Evolutionary conservation across 1,140 invertebrate species (phyloP), one percentile per base, ranked within the genome.

Genomic region (Drosophila ambigua): DNA sequence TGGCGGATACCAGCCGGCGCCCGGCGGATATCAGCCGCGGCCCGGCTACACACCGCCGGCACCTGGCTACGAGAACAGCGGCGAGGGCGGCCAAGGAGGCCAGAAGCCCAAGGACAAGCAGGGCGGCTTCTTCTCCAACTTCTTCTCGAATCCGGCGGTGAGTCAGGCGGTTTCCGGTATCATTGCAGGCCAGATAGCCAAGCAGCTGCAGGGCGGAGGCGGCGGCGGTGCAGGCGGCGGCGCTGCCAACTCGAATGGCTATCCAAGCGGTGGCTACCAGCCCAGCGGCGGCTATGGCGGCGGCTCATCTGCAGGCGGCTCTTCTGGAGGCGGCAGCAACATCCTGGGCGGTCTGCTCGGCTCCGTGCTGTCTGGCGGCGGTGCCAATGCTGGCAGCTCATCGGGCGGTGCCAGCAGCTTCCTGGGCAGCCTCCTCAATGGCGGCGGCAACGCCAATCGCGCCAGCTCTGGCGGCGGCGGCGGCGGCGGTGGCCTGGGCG

Each of bases 111-210:
- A 90, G 51, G 90, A 91, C 48, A 91, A 91, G 48, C 77, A 91
- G 62, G 90, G 90, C 62, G 87, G 90, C 54, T 91, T 91, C 76
- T 90, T 91, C 63, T 91, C 90, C 39, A 90, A 76, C 50, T 90
- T 91, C 64, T 90, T 91, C 63, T 90, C 87, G 23, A 91, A 88
- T 71, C 90, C 90, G 63, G 84, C 84, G 55, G 90, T 91, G 52
- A 90, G 77, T 79, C 88, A 91, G 78, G 90, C 90, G 53, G 87
- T 91, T 8, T 79, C 81, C 43, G 90, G 90, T 68, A 90, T 91
- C 48, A 90, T 91, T 90, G 87, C 90, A 61, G 90, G 88, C 46
- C 90, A 91, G 66, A 91, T 91, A 35, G 71, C 87, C 52, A 91
- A 91, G 45, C 77, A 85, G 53, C 66, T 91, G 24, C 78, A 90